Percentiles rank a stretch among this genome's conserved stretches.
phyloP scores from a whole-genome alignment of 2,888 invertebrate genomes.

The Hydropsyche betteni region DNA sequence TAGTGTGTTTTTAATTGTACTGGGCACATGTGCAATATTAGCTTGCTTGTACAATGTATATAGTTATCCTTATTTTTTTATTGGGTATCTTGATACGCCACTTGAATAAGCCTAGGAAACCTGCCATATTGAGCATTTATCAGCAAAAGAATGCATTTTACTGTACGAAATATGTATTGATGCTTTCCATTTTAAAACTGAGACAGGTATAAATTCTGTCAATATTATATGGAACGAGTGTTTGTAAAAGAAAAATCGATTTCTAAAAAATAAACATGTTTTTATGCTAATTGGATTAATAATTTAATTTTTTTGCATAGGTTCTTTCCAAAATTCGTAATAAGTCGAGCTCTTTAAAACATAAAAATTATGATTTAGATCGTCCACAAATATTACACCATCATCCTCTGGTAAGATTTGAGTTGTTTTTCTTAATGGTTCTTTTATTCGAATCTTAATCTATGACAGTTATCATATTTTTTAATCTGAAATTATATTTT shows the following conservation, averaged over 20 bases:
- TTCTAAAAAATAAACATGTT: no score
- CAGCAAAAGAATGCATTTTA: constrained; percentile 63
- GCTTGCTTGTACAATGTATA: neutral
- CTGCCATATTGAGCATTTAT: constrained; percentile 65
- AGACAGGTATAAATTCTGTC: constrained; percentile 60
- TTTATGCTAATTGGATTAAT: no score
- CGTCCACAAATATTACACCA: constrained; percentile 64
- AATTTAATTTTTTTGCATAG: no score
- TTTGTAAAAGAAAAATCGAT: no score
- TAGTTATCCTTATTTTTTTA: neutral
- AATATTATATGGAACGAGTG: neutral
- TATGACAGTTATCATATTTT: no score
- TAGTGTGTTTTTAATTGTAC: neutral
- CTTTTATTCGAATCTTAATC: no score
- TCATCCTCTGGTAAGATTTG: constrained; percentile 60
- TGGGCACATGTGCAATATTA: neutral
- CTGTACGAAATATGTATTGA: constrained; percentile 63
- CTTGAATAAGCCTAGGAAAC: constrained; percentile 53
- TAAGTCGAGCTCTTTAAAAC: neutral
- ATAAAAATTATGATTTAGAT: constrained; percentile 43
- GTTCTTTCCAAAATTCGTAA: neutral
- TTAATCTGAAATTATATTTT: no score
- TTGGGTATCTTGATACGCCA: neutral
- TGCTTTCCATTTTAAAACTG: constrained; percentile 60
- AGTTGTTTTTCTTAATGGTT: neutral